Base-by-base conservation (phyloP, 2,113 vertebrate species). In the Rattus rattus region DNA sequence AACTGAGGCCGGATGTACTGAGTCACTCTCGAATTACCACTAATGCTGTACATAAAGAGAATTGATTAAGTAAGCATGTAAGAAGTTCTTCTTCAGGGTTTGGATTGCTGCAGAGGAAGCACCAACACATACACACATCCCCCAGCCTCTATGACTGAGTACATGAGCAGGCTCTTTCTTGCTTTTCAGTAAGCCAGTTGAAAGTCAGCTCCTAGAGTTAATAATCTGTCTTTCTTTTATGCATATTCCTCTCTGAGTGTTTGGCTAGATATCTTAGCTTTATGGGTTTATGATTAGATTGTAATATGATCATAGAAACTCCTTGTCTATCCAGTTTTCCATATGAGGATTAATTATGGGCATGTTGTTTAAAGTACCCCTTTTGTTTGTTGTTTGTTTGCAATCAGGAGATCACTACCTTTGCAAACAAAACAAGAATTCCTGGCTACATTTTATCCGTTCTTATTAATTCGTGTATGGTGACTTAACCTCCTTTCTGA, bases 371-470 rank as follows among this genome's bases (percentile, higher is more conserved):
- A 85, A 94, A 93, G 76, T 63, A 81, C 6, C 26, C 4, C 17
- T 28, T 36, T 47, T 3, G 20, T 11, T 67, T 30, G 2, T 43
- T 43, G 22, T 73, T 59, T n/a, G 84, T 80, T 91, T 65, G 13
- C 47, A 72, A 76, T 89, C 20, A 87, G 26, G 3, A 47, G 28
- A 72, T 89, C 8, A 67, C 76, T 65, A 54, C n/a, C 52, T 94
- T 49, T 93, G 79, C 61, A 97, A 91, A 92, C n/a, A 30, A 86
- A 91, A 93, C 61, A 26, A 47, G 17, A 88, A 49, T 9, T 70
- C 49, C 13, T 61, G 22, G 19, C 43, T 6, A 20, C 47, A 79
- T 88, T n/a, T 70, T 47, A 65, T 70, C 49, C 70, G 12, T 30
- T 9, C 0, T 87, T 67, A 88, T 26, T 73, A 19, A 39, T 49